Base-by-base conservation (phyloP, 2,797 vertebrate genomes). In the Anas capensis region DNA sequence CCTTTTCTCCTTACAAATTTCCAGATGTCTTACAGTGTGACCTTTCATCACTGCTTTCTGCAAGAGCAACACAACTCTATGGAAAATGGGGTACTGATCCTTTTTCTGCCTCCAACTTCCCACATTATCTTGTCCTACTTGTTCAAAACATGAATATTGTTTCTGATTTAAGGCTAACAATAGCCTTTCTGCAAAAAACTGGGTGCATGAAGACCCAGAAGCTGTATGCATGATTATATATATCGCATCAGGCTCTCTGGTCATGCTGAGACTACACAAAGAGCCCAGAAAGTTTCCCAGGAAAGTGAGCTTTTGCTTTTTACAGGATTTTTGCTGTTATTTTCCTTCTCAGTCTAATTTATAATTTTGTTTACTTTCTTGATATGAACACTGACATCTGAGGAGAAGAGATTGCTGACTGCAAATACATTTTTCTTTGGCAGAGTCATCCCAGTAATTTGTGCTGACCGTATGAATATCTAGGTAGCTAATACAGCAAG, bases 391-490 rank as follows among this genome's bases (percentile, higher is more conserved):
- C 46, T 79, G 85, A 88, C 91, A 91, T 91, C 85, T 88, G 76
- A 94, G 57, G 36, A 69, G 54, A n/a, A 78, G 34, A 92, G 80
- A 88, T 9, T 93, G 80, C 85, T 96, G 92, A 85, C 91, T 88
- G 60, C 56, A 96, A 84, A 86, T 38, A 10, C 26, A 58, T 53
- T 48, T 90, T 44, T 24, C 27, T 91, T 79, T 69, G 36, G 48
- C 88, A 93, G 58, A 93, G 38, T 69, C 62, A 66, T 86, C 34
- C 60, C 56, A 73, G 70, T 34, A 84, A 84, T 90, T 95, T 92
- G 64, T 90, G 92, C 93, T 88, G 94, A 94, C 81, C 1, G 0
- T 49, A 64, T 82, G 83, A 92, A 93, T 92, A 88, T 66, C n/a
- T 49, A 42, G 69, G 34, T 56, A 49, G 79, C 38, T 78, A 78